A percentile compares a stretch with the other conserved stretches of the same genome.
Conservation (phyloP, 2,113 vertebrate genomes). For the Mesitornis unicolor region DNA sequence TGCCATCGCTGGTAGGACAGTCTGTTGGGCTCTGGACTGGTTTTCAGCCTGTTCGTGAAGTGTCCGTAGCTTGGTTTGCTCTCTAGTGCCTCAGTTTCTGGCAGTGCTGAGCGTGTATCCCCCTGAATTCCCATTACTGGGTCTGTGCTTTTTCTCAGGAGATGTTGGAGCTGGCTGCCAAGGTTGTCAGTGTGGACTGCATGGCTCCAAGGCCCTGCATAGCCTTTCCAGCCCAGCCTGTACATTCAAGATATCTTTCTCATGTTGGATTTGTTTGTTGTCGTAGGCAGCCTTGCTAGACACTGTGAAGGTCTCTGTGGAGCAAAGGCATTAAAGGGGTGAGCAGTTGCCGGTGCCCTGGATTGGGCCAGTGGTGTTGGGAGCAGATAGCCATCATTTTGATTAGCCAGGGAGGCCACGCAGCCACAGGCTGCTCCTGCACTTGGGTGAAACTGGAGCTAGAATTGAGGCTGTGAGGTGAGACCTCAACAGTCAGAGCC, state of each 20-base stretch:
- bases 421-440: neutral
- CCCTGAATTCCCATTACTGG: neutral
- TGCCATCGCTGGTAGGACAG: neutral
- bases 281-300: neutral
- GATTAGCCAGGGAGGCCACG: accelerated
- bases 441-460: neutral
- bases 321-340: neutral
- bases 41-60: neutral
- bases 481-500: neutral
- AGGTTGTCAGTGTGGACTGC: neutral
- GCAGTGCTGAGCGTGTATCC: neutral
- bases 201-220: neutral
- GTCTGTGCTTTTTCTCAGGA: neutral
- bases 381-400: neutral
- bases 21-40: neutral
- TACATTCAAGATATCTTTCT: neutral
- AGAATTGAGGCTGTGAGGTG: neutral
- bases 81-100: neutral
- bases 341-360: neutral
- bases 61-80: neutral
- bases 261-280: neutral
- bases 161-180: neutral
- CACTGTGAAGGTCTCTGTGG: neutral
- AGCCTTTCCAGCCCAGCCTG: neutral
- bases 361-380: neutral